A percentile compares a stretch with the other conserved stretches of the same genome.
Conservation (phyloP, 2,113 vertebrate genomes). For the Percopsis transmontana region DNA sequence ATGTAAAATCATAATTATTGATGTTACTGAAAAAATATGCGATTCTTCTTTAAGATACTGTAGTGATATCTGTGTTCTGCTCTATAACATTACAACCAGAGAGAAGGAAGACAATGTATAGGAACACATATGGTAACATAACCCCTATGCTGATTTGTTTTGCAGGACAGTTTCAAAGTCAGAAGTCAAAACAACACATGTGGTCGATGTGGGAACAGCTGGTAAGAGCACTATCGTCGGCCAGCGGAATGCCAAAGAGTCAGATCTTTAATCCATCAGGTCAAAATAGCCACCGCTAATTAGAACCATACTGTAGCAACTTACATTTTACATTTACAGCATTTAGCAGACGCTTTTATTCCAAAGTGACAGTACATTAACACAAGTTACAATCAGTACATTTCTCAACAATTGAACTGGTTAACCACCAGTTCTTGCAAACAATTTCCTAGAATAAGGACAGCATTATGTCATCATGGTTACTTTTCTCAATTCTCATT, state of each 20-base stretch:
- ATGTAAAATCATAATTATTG: not conserved
- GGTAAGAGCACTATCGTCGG: conserved; percentile 55
- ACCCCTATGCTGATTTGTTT: conserved; percentile 42
- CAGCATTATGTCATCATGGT: no score
- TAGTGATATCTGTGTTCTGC: not conserved
- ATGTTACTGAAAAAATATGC: not conserved
- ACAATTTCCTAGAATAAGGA: no score
- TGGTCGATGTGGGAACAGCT: conserved; percentile 58
- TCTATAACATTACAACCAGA: not conserved
- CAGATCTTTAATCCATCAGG: conserved; percentile 55
- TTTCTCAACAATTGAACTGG: no score
- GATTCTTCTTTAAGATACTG: not conserved
- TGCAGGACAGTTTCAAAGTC: conserved; percentile 51
- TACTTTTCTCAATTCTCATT: no score
- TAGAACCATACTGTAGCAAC: not conserved
- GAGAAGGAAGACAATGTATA: not conserved
- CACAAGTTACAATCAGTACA: no score
- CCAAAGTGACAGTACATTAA: no score
- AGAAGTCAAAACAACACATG: conserved; percentile 67
- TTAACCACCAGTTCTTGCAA: no score
- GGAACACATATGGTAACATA: conserved; percentile 16
- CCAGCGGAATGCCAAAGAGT: conserved; percentile 56
- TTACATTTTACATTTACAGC: no score
- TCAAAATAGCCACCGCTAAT: conserved; percentile 19
- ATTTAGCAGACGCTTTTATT: no score